Base-by-base conservation (phyloP, 2,888 invertebrate species). In the Tolmerus cingulatus region DNA sequence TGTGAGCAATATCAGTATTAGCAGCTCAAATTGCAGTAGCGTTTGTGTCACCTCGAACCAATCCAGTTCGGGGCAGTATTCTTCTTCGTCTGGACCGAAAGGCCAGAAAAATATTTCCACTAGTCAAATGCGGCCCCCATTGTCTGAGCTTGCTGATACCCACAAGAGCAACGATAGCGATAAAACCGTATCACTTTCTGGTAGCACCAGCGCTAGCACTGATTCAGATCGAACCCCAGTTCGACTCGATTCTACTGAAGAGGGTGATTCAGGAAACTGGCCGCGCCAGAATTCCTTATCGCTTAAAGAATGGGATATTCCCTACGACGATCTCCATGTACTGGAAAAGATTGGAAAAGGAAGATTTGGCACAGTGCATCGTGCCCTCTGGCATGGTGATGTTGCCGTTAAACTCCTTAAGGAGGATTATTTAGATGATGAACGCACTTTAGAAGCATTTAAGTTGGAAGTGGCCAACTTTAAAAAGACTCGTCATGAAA, bases 401-500 rank as follows among this genome's bases (percentile, higher is more conserved):
- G 98, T 99, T 37, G 99, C 99, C 30, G 97, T 99, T 89, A 99
- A 99, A 93, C 95, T 98, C 91, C 94, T 99, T 89, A 97, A 98
- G 93, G 98, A 98, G 95, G 97, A 97, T 92, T 96, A 97, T 91
- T 94, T 97, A 89, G 96, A 97, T 91, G 97, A 97, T 92, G 96
- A 97, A 90, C 96, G 96, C 91, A 97, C 97, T 88, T 94, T 99
- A 87, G 98, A 98, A 91, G 97, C 97, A 87, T 99, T 99, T 93
- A 98, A 98, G 92, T 95, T 96, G 89, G 99, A 99, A 94, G 97
- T 98, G 90, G 97, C 98, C 82, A 98, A 97, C 90, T 97, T 99
- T 93, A 96, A 98, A 88, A 99, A 99, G 93, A 99, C 99, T 8
- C 95, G 99, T 0, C 99, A 99, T 93, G 99, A 99, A 93, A 99